These are phyloP conservation scores for Euspilapteryx auroguttella DNA, from an alignment of 2,888 invertebrate genomes.

Conservation along the genomic window DNA sequence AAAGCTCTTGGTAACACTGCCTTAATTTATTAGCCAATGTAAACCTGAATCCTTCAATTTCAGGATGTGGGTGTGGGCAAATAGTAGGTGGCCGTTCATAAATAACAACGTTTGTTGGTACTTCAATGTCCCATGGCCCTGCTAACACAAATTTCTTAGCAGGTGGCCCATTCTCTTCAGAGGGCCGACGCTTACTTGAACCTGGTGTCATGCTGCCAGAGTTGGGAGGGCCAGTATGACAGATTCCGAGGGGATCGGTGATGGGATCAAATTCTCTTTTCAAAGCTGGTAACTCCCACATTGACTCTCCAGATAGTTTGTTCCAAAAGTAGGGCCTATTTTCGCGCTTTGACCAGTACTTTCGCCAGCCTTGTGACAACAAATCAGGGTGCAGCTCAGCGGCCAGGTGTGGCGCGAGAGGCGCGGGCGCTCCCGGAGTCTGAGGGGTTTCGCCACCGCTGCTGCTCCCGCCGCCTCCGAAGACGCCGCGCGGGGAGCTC, in stretches of 20 bases:
- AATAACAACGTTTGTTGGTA: constrained; percentile 89
- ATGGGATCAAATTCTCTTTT: constrained; percentile 86
- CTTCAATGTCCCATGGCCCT: constrained; percentile 94
- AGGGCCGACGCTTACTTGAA: constrained; percentile 73
- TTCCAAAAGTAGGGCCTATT: constrained; percentile 97
- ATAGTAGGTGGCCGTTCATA: constrained; percentile 84
- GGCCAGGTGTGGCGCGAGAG: constrained; percentile 42
- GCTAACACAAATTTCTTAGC: constrained; percentile 85
- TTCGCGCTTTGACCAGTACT: constrained; percentile 95
- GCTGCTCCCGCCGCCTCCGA: too few species aligned
- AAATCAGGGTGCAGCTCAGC: constrained; percentile 51
- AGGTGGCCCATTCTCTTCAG: constrained; percentile 78
- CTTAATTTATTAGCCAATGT: constrained; percentile 81
- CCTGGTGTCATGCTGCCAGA: constrained; percentile 54
- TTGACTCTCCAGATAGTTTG: constrained; percentile 91
- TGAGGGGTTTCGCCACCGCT: constrained; percentile 52
- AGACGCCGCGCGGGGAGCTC: constrained; percentile 43
- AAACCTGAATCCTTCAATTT: constrained; percentile 86
- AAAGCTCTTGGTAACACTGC: constrained; percentile 91
- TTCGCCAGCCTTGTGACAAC: constrained; percentile 90
- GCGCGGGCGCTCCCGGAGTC: constrained; percentile 63
- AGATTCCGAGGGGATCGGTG: constrained; percentile 88
- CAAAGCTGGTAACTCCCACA: constrained; percentile 93
- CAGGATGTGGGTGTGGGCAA: constrained; percentile 91
- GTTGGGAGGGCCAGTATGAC: constrained; percentile 48